phyloP scores from a whole-genome alignment of 2,113 vertebrate genomes.

The Odocoileus virginianus region DNA sequence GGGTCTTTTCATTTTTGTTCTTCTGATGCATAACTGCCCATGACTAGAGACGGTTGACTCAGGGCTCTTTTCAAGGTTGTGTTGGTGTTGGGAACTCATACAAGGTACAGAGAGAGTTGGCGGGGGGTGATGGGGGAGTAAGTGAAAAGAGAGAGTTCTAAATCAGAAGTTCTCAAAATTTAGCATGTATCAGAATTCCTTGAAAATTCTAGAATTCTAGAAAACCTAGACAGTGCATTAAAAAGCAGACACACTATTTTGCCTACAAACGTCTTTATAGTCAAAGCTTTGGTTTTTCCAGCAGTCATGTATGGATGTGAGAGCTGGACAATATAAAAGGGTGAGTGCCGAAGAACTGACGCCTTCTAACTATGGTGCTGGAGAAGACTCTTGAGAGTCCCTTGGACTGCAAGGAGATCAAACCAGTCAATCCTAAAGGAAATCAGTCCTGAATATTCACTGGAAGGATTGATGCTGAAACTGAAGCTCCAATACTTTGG shows the following conservation, averaged over 20 bases:
- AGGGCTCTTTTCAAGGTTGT: not conserved
- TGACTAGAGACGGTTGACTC: not conserved
- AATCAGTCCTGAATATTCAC: not conserved
- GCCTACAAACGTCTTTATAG: not conserved
- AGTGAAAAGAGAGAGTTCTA: not conserved
- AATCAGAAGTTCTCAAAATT: not conserved
- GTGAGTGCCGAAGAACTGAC: not conserved
- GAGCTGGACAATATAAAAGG: not conserved
- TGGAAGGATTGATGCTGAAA: not conserved
- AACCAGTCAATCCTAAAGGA: not conserved
- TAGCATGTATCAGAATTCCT: not conserved
- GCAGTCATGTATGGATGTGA: not conserved
- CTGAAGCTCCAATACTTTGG: not conserved
- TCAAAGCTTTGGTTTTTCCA: not conserved
- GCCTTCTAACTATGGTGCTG: not conserved
- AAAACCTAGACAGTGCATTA: not conserved
- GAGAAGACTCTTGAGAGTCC: not conserved
- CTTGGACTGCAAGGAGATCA: not conserved
- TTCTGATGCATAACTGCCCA: not conserved
- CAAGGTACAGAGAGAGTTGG: not conserved
- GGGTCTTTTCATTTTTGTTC: too few relatives aligned
- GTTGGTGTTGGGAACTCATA: not conserved
- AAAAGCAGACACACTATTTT: not conserved
- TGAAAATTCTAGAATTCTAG: not conserved
- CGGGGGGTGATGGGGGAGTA: not conserved